phyloP scores from a whole-genome alignment of 2,113 vertebrate species.

The Cottus gobio region DNA sequence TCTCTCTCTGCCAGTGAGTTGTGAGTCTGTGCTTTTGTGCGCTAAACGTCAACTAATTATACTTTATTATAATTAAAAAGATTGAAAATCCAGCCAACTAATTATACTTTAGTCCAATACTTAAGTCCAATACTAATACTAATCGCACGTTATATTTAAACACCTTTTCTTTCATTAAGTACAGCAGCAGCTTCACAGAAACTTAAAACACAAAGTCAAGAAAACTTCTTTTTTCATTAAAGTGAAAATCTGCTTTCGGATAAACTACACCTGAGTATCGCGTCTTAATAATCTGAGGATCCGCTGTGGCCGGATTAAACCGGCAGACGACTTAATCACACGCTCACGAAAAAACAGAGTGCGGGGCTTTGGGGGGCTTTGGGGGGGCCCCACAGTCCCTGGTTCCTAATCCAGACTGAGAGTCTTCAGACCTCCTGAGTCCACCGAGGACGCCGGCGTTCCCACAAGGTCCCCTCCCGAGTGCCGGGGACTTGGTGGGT shows the following conservation, averaged over 20 bases:
- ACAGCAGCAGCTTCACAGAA: no score
- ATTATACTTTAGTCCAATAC: background rate
- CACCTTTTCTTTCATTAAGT: no score
- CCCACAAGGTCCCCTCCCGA: background rate
- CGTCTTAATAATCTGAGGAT: background rate
- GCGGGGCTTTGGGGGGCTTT: background rate
- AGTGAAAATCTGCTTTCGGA: background rate
- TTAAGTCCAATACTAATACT: no score
- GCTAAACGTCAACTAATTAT: background rate
- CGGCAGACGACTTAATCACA: constrained; percentile 4
- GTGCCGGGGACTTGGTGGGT: constrained; percentile 2
- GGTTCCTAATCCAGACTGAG: background rate
- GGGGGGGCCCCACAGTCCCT: background rate
- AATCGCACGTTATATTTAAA: background rate
- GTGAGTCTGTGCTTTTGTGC: background rate
- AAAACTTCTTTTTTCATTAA: background rate
- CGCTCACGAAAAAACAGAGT: background rate
- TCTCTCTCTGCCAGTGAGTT: no score
- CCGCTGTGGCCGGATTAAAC: background rate
- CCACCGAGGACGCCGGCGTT: no score
- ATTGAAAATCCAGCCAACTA: background rate
- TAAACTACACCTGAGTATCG: background rate
- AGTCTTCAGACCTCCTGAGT: background rate
- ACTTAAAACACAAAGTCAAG: background rate
- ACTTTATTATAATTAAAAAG: no score